Conservation (phyloP, 2,888 invertebrate genomes). For the Metopia argyrocephala region DNA sequence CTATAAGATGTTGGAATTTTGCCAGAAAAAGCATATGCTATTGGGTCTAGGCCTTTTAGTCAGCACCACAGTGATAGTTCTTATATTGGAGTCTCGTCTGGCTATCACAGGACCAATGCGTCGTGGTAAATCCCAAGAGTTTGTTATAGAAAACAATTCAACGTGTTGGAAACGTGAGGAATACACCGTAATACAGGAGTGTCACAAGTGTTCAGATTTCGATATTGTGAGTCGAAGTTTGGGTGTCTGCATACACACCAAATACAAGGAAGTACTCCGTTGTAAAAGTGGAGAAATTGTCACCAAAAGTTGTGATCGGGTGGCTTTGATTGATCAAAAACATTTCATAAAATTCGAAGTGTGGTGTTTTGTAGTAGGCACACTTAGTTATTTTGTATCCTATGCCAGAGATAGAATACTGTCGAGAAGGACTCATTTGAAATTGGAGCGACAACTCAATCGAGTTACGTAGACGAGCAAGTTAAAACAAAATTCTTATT, state of each 20-base stretch:
- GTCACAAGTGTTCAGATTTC: slow-evolving; percentile 92
- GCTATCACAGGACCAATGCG: slow-evolving; percentile 67
- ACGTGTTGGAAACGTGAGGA: slow-evolving; percentile 87
- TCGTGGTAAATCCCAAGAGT: slow-evolving; percentile 77
- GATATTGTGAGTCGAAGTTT: slow-evolving; percentile 90
- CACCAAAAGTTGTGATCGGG: slow-evolving; percentile 91
- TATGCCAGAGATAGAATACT: slow-evolving; percentile 74
- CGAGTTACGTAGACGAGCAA: slow-evolving; percentile 69
- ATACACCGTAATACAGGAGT: slow-evolving; percentile 84
- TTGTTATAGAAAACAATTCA: slow-evolving; percentile 87
- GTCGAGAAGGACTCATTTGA: slow-evolving; percentile 71
- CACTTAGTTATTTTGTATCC: slow-evolving; percentile 72
- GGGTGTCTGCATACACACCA: slow-evolving; percentile 89
- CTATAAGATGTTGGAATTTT: slow-evolving; percentile 87
- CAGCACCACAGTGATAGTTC: slow-evolving; percentile 88
- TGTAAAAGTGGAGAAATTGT: slow-evolving; percentile 90
- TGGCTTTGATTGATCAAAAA: slow-evolving; percentile 90
- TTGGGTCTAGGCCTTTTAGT: slow-evolving; percentile 87
- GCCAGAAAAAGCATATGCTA: slow-evolving; percentile 90
- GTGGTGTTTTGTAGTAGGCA: slow-evolving; percentile 71
- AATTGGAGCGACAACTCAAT: slow-evolving; percentile 75
- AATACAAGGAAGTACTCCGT: slow-evolving; percentile 89
- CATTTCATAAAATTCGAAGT: slow-evolving; percentile 81
- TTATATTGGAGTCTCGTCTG: slow-evolving; percentile 87
- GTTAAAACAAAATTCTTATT: not conserved